Conservation (phyloP, 2,888 invertebrate species). For the Acrocyrtus sp. region DNA sequence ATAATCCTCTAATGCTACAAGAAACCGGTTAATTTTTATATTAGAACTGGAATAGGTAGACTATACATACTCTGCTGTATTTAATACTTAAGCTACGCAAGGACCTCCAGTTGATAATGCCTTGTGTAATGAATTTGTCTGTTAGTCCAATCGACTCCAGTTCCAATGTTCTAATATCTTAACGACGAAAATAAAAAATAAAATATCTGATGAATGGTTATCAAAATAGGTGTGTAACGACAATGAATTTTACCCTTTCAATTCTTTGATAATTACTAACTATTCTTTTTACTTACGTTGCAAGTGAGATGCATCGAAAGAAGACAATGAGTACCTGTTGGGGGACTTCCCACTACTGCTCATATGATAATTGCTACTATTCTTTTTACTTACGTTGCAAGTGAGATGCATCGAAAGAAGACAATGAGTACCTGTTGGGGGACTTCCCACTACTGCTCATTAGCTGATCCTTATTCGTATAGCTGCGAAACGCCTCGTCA, state of each 20-base stretch:
- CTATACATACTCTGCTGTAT: conserved; percentile 13
- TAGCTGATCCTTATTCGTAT: conserved; percentile 15
- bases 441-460: conserved; percentile 1
- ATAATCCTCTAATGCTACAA: too few species aligned
- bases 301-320: conserved; percentile 40
- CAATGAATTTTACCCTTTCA: too few species aligned
- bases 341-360: too few species aligned
- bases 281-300: conserved; percentile 21
- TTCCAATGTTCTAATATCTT: conserved; percentile 29
- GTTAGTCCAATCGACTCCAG: conserved; percentile 34
- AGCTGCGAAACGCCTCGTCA: conserved; percentile 38
- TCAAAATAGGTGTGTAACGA: too few species aligned
- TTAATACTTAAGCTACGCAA: conserved; percentile 14
- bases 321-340: background rate
- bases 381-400: conserved; percentile 23
- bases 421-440: background rate
- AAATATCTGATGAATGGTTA: too few species aligned
- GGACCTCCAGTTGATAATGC: conserved; percentile 28
- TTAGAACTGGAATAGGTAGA: background rate
- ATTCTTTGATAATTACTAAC: too few species aligned
- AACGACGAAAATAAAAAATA: too few species aligned
- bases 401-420: conserved; percentile 39
- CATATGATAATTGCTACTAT: too few species aligned
- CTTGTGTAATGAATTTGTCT: conserved; percentile 30
- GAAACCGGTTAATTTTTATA: too few species aligned